Conservation (phyloP, 2,113 vertebrate genomes). For the Alligator mississippiensis region DNA sequence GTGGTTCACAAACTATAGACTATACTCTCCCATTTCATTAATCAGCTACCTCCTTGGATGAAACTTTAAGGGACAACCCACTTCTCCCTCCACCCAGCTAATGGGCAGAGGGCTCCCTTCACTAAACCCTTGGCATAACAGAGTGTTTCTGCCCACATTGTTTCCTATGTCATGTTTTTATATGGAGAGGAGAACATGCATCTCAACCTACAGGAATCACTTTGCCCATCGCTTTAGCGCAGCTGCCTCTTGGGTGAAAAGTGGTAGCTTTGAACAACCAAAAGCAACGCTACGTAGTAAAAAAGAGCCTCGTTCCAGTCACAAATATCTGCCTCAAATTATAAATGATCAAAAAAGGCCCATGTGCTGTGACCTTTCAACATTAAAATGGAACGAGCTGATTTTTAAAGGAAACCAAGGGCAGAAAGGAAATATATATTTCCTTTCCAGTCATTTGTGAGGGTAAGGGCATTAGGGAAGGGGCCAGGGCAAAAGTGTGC, state of each 20-base stretch:
- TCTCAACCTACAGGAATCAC: fast-evolving
- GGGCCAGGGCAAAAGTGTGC: conserved; percentile 33
- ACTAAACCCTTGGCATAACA: not conserved
- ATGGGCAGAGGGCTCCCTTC: not conserved
- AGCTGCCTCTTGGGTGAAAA: not conserved
- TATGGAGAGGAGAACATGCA: not conserved
- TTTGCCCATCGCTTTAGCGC: not conserved
- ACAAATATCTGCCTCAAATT: not conserved
- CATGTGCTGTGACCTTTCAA: not conserved
- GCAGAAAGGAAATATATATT: not conserved
- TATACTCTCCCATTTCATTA: too few species aligned
- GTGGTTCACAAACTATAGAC: too few species aligned
- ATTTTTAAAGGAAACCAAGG: conserved; percentile 43
- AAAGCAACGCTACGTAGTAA: fast-evolving
- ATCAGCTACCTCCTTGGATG: too few species aligned
- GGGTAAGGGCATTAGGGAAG: conserved; percentile 31
- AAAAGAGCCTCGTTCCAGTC: not conserved
- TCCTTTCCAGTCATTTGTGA: not conserved
- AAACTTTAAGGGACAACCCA: too few species aligned
- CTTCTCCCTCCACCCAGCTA: not conserved
- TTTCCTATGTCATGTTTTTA: not conserved
- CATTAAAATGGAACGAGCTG: conserved; percentile 36
- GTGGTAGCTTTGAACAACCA: not conserved
- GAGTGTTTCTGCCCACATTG: not conserved
- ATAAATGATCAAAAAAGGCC: fast-evolving